These are phyloP conservation scores for Drosophila lacicola DNA, from an alignment of 2,888 invertebrate genomes.

Conservation along the genomic window DNA sequence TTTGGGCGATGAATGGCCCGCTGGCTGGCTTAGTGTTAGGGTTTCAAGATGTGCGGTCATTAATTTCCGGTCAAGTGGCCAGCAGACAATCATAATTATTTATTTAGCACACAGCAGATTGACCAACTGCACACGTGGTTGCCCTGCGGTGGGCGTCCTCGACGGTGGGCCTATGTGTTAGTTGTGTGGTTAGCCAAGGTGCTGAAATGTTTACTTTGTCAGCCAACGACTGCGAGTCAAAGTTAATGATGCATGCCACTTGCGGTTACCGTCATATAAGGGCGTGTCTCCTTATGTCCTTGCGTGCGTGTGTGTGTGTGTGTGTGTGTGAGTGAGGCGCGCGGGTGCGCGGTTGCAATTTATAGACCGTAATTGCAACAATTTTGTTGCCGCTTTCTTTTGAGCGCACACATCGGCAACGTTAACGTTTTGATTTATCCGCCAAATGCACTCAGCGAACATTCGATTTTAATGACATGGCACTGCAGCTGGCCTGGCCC, in stretches of 20 bases:
- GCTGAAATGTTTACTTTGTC: constrained; percentile 78
- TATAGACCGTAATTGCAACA: constrained; percentile 74
- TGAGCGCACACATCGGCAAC: constrained; percentile 23
- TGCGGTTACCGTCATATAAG: constrained; percentile 52
- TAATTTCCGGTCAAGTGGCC: constrained; percentile 78
- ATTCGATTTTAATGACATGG: constrained; percentile 71
- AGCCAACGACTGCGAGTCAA: constrained; percentile 66
- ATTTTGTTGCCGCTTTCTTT: constrained; percentile 54
- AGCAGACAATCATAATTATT: constrained; percentile 79
- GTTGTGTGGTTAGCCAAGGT: constrained; percentile 75
- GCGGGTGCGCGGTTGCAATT: constrained; percentile 48
- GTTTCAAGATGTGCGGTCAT: constrained; percentile 64
- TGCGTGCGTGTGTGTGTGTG: not conserved
- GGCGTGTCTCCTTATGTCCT: not conserved
- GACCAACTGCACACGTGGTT: constrained; percentile 73
- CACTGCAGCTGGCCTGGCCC: constrained; percentile 24
- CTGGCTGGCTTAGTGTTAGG: constrained; percentile 1
- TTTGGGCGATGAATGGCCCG: constrained; percentile 6
- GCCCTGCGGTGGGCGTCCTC: constrained; percentile 18
- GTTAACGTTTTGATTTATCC: constrained; percentile 70
- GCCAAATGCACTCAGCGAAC: constrained; percentile 64
- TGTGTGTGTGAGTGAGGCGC: constrained; percentile 8
- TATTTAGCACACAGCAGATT: constrained; percentile 75
- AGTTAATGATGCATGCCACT: constrained; percentile 75
- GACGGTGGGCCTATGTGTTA: constrained; percentile 40